Evolutionary conservation across 2,888 invertebrate species (phyloP).

Genomic region (Nomada ruficornis): DNA sequence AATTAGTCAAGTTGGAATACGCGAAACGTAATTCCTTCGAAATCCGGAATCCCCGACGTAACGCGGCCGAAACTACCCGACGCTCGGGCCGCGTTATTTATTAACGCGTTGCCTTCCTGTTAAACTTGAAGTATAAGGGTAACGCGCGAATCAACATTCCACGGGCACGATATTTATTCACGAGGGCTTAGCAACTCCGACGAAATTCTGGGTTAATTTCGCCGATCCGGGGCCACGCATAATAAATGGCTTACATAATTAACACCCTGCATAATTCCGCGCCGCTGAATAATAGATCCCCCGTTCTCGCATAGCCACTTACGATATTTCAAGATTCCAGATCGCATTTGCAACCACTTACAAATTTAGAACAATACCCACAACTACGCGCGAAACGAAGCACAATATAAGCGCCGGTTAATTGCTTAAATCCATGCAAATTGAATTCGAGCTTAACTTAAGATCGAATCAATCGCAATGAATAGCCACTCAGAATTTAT

Average conservation of each 20-base stretch:
- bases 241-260: conserved; percentile 49
- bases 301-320: not conserved
- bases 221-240: conserved; percentile 23
- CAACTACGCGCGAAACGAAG: too few species aligned
- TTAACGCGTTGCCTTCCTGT: conserved; percentile 35
- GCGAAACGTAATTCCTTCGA: conserved; percentile 10
- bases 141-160: conserved; percentile 36
- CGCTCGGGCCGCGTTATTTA: conserved; percentile 35
- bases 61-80: not conserved
- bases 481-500: too few species aligned
- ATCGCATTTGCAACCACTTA: not conserved
- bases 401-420: not conserved
- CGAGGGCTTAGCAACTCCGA: conserved; percentile 17
- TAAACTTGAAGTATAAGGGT: conserved; percentile 24
- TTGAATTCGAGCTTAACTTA: too few species aligned
- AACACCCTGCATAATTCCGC: conserved; percentile 19
- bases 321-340: conserved; percentile 5
- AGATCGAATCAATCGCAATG: too few species aligned
- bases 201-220: conserved; percentile 42
- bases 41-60: not conserved
- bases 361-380: not conserved
- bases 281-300: conserved; percentile 32
- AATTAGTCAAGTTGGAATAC: conserved; percentile 7
- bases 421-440: too few species aligned
- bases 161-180: conserved; percentile 41